Percentiles rank a stretch among this genome's conserved stretches.
Conservation (phyloP, 2,113 vertebrate species). For the Candoia aspera region DNA sequence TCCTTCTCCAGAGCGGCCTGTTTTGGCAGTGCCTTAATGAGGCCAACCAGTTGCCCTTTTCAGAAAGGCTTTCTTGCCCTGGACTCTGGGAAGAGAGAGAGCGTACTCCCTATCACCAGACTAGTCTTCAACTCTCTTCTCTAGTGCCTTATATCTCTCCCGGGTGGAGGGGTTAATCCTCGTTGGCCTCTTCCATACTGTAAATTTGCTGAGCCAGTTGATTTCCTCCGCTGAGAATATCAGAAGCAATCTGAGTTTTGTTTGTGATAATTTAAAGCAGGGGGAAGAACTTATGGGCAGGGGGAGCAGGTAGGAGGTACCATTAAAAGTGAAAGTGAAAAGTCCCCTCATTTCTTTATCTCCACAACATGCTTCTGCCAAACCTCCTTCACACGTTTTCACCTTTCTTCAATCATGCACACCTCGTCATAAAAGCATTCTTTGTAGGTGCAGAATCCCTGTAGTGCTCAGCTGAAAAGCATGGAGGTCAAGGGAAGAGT, state of each 20-base stretch:
- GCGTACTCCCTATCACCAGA: not conserved
- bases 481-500: not conserved
- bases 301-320: not conserved
- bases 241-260: not conserved
- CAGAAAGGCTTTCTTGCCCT: not conserved
- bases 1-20: no score
- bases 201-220: not conserved
- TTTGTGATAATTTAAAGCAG: not conserved
- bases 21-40: not conserved
- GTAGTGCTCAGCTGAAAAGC: not conserved
- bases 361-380: not conserved
- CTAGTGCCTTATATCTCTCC: not conserved
- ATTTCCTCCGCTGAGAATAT: not conserved
- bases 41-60: constrained; percentile 1
- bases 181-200: not conserved
- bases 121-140: not conserved
- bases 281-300: not conserved
- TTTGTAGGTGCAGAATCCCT: not conserved
- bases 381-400: not conserved
- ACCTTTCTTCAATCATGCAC: not conserved
- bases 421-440: not conserved
- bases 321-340: not conserved
- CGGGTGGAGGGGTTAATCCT: not conserved
- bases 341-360: not conserved
- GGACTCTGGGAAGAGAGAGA: not conserved